Base-by-base conservation (phyloP, 2,113 vertebrate species). In the Gymnocephalus cernua region DNA sequence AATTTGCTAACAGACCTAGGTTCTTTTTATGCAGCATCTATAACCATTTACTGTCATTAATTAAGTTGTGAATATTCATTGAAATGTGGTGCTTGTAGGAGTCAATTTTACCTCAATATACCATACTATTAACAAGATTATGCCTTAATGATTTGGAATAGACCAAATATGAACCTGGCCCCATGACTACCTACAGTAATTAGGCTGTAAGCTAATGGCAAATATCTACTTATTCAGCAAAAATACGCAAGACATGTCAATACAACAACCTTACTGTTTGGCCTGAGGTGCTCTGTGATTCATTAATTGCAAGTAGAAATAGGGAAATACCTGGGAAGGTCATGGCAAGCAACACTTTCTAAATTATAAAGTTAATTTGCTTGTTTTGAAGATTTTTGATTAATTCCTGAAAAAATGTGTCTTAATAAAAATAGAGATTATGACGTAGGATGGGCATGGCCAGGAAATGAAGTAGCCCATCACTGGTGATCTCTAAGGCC, bases 241-340 rank as follows among this genome's bases (percentile, higher is more conserved):
- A 73, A 71, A 51, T 13, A 59, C 41, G 25, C 77, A 62, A 76
- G 81, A 83, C 91, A 84, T 86, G 88, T 81, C 81, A 56, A 29
- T 35, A 80, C 77, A 82, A 64, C 32, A 19, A 80, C 68, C 56
- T 85, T 27, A 72, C 45, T 51, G 64, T 81, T 88, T 85, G 58
- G 77, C 66, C 58, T 67, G 11, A 66, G 66, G 57, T 79, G 32
- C 54, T 16, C 27, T 73, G 14, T 58, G 79, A 86, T 29, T 83
- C 53, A 84, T 64, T 80, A 67, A 82, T 25, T 78, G 58, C n/a
- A 32, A 51, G 35, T 35, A 8, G 18, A 74, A 47, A 56, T 47
- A 27, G 74, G 29, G n/a, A 76, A 71, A 57, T 13, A 14, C 25
- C 19, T 74, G 13, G 27, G 57, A 79, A 79, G n/a, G 58, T 80